A percentile compares a stretch with the other conserved stretches of the same genome.
These are phyloP conservation scores for Lanius ludovicianus DNA, from an alignment of 2,113 vertebrate species.

Conservation along the genomic window DNA sequence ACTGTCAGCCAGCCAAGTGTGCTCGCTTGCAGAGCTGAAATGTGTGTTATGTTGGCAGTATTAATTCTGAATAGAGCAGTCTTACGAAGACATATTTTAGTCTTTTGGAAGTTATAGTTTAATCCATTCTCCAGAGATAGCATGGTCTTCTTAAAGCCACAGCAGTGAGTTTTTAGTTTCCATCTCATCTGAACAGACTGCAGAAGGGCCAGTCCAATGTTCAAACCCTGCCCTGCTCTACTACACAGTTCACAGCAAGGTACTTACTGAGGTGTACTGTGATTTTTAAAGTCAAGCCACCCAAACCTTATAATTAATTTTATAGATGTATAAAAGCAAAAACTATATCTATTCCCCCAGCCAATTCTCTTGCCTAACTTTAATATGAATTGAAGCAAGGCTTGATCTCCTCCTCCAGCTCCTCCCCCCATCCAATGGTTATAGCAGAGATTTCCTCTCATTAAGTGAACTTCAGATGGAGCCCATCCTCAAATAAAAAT, in stretches of 20 bases:
- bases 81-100: background rate
- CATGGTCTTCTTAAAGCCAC: background rate
- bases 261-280: background rate
- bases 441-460: conserved; percentile 29
- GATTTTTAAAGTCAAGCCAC: background rate
- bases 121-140: background rate
- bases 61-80: background rate
- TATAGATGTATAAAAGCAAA: background rate
- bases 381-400: background rate
- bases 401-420: background rate
- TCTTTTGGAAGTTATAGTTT: background rate
- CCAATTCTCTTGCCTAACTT: background rate
- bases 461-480: conserved; percentile 39
- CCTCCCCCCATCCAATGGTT: background rate
- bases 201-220: background rate
- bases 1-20: background rate
- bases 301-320: conserved; percentile 6
- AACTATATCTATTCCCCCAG: background rate
- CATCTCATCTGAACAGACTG: background rate
- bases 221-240: background rate
- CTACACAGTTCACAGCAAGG: background rate
- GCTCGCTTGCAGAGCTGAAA: background rate
- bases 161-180: background rate
- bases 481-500: conserved; percentile 63
- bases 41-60: background rate